Base-by-base conservation (phyloP, 1,140 invertebrate species). In the Matsumurasca onukii region DNA sequence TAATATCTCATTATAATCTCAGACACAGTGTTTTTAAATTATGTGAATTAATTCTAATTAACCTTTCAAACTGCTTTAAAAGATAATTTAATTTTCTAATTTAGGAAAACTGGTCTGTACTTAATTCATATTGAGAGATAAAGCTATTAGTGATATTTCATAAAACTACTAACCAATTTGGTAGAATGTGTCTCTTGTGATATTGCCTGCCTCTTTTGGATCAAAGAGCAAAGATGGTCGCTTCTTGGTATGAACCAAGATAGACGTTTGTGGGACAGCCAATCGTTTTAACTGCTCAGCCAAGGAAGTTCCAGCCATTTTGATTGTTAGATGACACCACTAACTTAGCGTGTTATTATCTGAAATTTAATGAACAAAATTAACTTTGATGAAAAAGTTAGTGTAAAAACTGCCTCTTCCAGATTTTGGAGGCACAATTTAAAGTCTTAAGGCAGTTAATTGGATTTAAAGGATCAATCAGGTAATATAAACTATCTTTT, bases 161-260 rank as follows among this genome's bases (percentile, higher is more conserved):
- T 15, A 22, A 13, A 63, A 17, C 20, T 30, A 71, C 34, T 86
- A 78, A 81, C 94, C 95, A 64, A 97, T 89, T 77, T 91, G 88
- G 79, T 89, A 92, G 75, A 96, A 89, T 15, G 89, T 91, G 73
- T 93, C 88, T 51, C 87, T 84, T 73, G 94, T 91, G 75, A 94
- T 88, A 67, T 85, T 85, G 0, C 93, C 93, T 9, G 95, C 95
- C 82, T 97, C 92, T 73, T 90, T 91, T 0, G 90, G 87, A 77
- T 95, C 88, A 78, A 97, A 98, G 9, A 98, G 78, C 70, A 98
- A 86, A 22, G 95, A 97, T 49, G 87, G 82, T 73, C 86, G 89
- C 74, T 88, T 90, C 70, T 88, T 85, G 25, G 80, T 80, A 72
- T 89, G 86, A 68, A 86, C 79, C 34, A 93, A 77, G 3, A 89